These are phyloP conservation scores for Pungitius pungitius DNA, from an alignment of 2,113 vertebrate species.

Conservation along the genomic window DNA sequence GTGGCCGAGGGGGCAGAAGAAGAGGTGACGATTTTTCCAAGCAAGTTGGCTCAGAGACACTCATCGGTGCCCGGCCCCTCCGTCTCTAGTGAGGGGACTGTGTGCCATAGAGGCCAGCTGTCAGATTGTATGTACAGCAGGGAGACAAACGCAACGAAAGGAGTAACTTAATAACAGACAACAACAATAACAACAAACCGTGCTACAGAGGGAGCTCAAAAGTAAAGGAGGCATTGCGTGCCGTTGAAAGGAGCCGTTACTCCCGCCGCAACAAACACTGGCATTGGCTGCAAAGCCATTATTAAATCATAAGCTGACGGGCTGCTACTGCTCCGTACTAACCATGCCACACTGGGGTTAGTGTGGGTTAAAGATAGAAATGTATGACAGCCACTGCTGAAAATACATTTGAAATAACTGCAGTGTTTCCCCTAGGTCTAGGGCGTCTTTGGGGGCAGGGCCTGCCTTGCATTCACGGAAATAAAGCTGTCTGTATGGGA, in stretches of 20 bases:
- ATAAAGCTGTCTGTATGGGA: too few relatives aligned
- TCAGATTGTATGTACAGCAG: not conserved
- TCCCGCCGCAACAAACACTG: not conserved
- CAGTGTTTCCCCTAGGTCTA: not conserved
- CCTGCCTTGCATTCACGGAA: too few relatives aligned
- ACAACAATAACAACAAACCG: too few relatives aligned
- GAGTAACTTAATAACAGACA: not conserved
- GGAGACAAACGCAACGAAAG: not conserved
- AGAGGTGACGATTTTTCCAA: conserved; percentile 9
- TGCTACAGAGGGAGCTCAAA: not conserved
- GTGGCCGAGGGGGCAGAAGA: conserved; percentile 13
- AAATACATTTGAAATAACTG: not conserved
- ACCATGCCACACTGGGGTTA: conserved; percentile 5
- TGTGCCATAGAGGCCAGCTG: conserved; percentile 8
- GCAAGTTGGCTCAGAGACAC: conserved; percentile 13
- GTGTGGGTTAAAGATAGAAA: not conserved
- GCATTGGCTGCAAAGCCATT: conserved; percentile 17
- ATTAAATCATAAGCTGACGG: conserved; percentile 40
- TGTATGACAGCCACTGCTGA: not conserved
- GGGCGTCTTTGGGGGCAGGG: too few relatives aligned
- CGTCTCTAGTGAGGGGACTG: not conserved
- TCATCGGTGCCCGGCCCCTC: conserved; percentile 4
- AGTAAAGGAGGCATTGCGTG: conserved; percentile 2
- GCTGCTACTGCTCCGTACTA: conserved; percentile 1
- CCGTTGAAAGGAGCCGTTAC: conserved; percentile 17